Percentiles rank a stretch among this genome's conserved stretches.
phyloP scores from a whole-genome alignment of 2,113 vertebrate species.

The Ctenomys sociabilis region DNA sequence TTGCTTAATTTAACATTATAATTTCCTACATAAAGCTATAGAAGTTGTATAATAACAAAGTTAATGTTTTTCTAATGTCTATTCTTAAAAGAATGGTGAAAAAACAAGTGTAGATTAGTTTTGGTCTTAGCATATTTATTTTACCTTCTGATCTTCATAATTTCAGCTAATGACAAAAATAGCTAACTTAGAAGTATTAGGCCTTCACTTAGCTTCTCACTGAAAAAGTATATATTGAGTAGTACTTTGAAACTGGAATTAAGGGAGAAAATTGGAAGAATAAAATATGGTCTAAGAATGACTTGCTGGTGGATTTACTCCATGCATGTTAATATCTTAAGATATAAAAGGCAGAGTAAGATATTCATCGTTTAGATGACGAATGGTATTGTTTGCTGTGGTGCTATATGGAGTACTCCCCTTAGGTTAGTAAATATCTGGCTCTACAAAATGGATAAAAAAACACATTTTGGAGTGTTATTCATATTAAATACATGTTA shows the following conservation, averaged over 20 bases:
- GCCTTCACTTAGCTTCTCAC: neutral
- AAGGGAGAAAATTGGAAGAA: neutral
- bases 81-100: conserved; percentile 13
- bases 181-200: neutral
- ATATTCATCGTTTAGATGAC: neutral
- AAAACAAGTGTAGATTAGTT: neutral
- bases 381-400: neutral
- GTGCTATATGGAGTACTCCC: neutral
- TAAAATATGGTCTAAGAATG: neutral
- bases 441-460: neutral
- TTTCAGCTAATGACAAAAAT: neutral
- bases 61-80: neutral
- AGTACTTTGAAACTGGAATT: neutral
- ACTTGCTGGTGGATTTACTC: neutral
- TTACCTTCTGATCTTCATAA: neutral
- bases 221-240: neutral
- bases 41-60: neutral
- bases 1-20: conserved; percentile 13
- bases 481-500: neutral
- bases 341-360: neutral
- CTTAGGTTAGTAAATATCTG: neutral
- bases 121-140: neutral
- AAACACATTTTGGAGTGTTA: conserved; percentile 11
- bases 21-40: conserved; percentile 23
- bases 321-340: neutral